Evolutionary conservation across 2,797 vertebrate species (phyloP).

Genomic region (Myiotriccus ornatus): DNA sequence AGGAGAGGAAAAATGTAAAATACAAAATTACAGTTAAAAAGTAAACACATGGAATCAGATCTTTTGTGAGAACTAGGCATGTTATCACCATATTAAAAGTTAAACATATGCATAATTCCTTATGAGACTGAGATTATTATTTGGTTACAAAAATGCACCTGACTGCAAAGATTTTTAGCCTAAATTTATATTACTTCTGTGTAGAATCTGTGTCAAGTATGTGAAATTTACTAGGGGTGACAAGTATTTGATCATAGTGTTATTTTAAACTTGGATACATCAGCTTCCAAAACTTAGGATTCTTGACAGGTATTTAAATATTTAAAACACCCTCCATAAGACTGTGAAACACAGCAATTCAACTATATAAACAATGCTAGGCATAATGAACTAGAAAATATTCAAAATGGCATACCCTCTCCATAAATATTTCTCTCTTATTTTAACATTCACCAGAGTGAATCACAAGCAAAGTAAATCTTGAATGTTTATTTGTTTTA

Average conservation of each 20-base stretch:
- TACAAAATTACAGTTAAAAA: background rate
- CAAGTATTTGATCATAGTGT: constrained; percentile 27
- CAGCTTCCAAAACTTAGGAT: constrained; percentile 16
- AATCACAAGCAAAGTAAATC: background rate
- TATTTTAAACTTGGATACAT: constrained; percentile 25
- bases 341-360: background rate
- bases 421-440: constrained; percentile 8
- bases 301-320: constrained; percentile 42
- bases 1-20: background rate
- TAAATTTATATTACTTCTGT: background rate
- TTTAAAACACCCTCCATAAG: background rate
- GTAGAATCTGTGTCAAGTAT: background rate
- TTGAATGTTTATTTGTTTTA: background rate
- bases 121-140: background rate
- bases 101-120: background rate
- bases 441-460: background rate
- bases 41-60: background rate
- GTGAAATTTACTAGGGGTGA: background rate
- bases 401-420: background rate
- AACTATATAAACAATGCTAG: background rate
- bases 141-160: background rate
- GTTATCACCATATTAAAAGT: background rate
- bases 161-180: background rate
- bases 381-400: constrained; percentile 7
- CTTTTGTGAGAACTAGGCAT: background rate